phyloP scores from a whole-genome alignment of 2,113 vertebrate species.

The Vireo altiloquus region DNA sequence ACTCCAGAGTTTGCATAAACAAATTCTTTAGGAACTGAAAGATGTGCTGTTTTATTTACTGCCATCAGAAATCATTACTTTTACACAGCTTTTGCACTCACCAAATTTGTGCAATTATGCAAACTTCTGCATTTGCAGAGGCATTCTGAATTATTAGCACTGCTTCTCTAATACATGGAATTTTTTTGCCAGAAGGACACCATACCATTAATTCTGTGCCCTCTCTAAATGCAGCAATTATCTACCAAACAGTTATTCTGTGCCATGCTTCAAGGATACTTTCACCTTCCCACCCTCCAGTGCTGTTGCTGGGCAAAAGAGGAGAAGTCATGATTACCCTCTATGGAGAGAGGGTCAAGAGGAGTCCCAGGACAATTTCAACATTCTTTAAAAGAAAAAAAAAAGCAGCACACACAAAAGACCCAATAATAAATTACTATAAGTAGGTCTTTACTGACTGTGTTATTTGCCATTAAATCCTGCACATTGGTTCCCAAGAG shows the following conservation, averaged over 20 bases:
- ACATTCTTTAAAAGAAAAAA: neutral
- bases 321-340: neutral
- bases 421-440: neutral
- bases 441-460: neutral
- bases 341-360: neutral
- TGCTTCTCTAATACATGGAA: neutral
- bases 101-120: neutral
- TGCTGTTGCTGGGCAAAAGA: neutral
- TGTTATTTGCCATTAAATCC: neutral
- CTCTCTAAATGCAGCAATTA: constrained; percentile 35
- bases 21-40: neutral
- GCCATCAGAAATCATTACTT: neutral
- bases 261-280: constrained; percentile 1
- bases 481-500: neutral
- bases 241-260: constrained; percentile 10
- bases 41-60: neutral
- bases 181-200: neutral
- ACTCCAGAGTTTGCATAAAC: neutral
- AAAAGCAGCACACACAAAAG: neutral
- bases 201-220: constrained; percentile 15
- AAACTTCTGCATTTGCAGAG: neutral
- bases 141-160: neutral
- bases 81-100: neutral
- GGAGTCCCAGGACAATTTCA: neutral
- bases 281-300: neutral